A percentile compares a stretch with the other conserved stretches of the same genome.
phyloP scores from a whole-genome alignment of 2,888 invertebrate species.

The Drosophila recens region DNA sequence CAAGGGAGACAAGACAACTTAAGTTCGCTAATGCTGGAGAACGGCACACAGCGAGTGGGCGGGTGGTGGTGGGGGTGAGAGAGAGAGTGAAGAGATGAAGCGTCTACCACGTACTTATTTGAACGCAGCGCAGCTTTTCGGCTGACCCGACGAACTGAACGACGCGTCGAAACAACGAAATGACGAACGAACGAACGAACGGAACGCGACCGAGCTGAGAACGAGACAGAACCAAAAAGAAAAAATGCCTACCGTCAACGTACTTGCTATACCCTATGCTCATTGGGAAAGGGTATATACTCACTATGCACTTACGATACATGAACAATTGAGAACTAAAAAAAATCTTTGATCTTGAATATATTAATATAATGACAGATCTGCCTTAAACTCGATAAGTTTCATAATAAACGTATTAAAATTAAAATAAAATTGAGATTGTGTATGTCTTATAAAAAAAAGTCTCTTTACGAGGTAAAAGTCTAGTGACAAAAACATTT shows the following conservation, averaged over 20 bases:
- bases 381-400: no score
- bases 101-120: constrained; percentile 40
- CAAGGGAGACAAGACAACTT: constrained; percentile 39
- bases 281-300: background rate
- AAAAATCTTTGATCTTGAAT: background rate
- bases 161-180: constrained; percentile 13
- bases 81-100: background rate
- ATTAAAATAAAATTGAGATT: no score
- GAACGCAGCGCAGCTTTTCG: constrained; percentile 26
- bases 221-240: constrained; percentile 14
- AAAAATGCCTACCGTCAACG: constrained; percentile 36
- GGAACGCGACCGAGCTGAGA: constrained; percentile 8
- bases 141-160: constrained; percentile 25
- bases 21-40: constrained; percentile 10
- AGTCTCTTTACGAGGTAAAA: no score
- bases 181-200: constrained; percentile 2
- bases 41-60: background rate
- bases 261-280: constrained; percentile 24
- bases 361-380: no score
- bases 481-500: no score
- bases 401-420: no score
- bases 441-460: no score
- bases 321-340: background rate
- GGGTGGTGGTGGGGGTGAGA: background rate
- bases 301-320: no score